These are phyloP conservation scores for Lates calcarifer DNA, from an alignment of 2,113 vertebrate species.

Conservation along the genomic window DNA sequence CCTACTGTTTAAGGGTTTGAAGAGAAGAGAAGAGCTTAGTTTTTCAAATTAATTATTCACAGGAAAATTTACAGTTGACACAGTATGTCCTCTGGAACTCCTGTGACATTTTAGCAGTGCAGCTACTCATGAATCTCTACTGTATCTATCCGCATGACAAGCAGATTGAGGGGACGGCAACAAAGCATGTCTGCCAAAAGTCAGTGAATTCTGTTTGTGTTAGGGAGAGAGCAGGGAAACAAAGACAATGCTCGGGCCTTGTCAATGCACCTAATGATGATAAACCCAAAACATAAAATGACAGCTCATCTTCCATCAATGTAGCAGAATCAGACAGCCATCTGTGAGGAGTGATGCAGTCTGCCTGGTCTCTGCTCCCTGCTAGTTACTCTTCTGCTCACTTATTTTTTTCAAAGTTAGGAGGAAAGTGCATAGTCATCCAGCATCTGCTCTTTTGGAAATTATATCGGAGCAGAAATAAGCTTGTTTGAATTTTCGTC, in stretches of 20 bases:
- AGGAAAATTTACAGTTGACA: neutral
- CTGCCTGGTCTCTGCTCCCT: slow-evolving; percentile 32
- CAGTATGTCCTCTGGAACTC: slow-evolving; percentile 4
- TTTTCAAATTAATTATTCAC: neutral
- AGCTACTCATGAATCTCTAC: slow-evolving; percentile 23
- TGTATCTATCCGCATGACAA: slow-evolving; percentile 13
- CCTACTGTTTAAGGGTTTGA: neutral
- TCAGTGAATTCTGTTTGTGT: slow-evolving; percentile 40
- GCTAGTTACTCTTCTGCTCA: slow-evolving; percentile 29
- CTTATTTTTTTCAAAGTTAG: slow-evolving; percentile 6
- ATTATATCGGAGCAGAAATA: neutral
- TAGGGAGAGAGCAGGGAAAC: slow-evolving; percentile 29
- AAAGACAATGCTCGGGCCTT: slow-evolving; percentile 32
- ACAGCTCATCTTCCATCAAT: slow-evolving; percentile 59
- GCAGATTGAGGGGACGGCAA: slow-evolving; percentile 37
- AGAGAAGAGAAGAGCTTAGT: neutral
- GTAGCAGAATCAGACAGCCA: slow-evolving; percentile 48
- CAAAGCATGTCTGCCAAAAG: slow-evolving; percentile 30
- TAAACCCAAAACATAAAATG: slow-evolving; percentile 53
- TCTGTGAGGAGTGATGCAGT: slow-evolving; percentile 53
- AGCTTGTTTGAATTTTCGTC: slow-evolving; percentile 8
- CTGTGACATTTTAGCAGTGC: slow-evolving; percentile 9
- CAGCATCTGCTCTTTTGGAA: slow-evolving; percentile 37
- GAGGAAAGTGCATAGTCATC: slow-evolving; percentile 49
- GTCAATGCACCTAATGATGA: slow-evolving; percentile 63